Evolutionary conservation across 2,113 vertebrate species (phyloP).

Genomic region (Terrapene triunguis): DNA sequence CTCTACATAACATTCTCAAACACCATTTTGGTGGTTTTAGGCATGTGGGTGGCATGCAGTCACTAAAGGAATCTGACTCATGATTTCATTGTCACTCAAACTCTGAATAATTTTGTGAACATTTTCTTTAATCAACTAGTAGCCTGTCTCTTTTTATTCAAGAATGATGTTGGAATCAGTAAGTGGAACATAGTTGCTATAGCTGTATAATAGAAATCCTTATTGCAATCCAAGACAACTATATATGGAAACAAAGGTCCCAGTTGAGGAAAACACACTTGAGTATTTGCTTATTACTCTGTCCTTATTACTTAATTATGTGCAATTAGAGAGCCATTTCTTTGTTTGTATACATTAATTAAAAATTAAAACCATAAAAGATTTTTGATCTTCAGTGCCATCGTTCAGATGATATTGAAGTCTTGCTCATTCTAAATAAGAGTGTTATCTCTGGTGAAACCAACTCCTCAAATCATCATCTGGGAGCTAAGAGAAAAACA

Average conservation of each 20-base stretch:
- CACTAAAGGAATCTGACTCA: constrained; percentile 41
- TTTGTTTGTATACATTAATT: background rate
- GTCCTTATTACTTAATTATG: background rate
- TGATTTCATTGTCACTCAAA: background rate
- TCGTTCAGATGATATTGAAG: background rate
- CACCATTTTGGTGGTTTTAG: background rate
- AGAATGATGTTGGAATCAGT: constrained; percentile 1
- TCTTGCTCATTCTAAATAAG: background rate
- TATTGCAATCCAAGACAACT: no score
- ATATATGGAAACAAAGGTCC: background rate
- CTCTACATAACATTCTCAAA: background rate
- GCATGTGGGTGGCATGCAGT: background rate
- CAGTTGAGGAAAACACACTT: constrained; percentile 3
- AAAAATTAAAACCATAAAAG: background rate
- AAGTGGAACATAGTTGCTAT: background rate
- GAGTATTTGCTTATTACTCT: background rate
- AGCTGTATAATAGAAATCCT: no score
- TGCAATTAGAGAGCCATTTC: background rate
- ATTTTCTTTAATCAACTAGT: constrained; percentile 24
- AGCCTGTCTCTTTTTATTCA: constrained; percentile 19
- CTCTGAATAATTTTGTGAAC: constrained; percentile 35
- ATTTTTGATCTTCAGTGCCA: background rate
- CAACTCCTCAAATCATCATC: background rate
- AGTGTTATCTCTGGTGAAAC: background rate
- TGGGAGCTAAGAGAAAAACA: background rate